Evolutionary conservation across 2,797 vertebrate genomes (phyloP), one percentile per base, ranked within the genome.

Genomic region (Rhinella marina): DNA sequence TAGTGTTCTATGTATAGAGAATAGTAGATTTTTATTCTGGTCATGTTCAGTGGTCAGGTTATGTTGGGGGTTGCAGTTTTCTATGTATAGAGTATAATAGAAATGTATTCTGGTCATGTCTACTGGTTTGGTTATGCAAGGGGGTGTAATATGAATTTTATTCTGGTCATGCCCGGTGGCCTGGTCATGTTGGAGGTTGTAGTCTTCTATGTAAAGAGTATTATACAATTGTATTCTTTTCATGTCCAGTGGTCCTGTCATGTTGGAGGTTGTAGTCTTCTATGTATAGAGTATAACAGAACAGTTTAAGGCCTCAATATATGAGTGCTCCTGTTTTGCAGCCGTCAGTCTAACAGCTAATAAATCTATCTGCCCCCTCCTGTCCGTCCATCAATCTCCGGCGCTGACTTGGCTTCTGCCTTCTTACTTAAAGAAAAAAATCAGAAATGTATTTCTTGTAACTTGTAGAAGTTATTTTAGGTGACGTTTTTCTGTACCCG

Each of bases 391-490:
- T 48, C 17, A 10, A 17, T 32, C 68, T 48, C 32, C 2, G 6
- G 21, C 73, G n/a, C 10, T 13, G 19, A 3, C 29, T n/a, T 52
- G 48, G 73, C 41, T n/a, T 52, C 73, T n/a, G 73, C 11, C 50
- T 13, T 14, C 14, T 25, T 54, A 54, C 17, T n/a, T 77, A 25
- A 6, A 25, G n/a, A 11, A 3, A 54, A 23, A 13, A 50, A 76
- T 52, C 41, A 52, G 48, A 23, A n/a, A 52, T 52, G 21, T 52
- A n/a, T 41, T 76, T 76, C 19, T 76, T 50, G 73, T 25, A 76
- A 21, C 29, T 23, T 48, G 79, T 25, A 48, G 23, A 41, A 19
- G 75, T 82, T 32, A 77, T 70, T 82, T 54, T 59, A 50, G 87
- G 84, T 89, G 50, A 77, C 56, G 8, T 25, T 56, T 81, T 50